Percentiles rank a stretch among this genome's conserved stretches.
Evolutionary conservation across 2,113 vertebrate genomes (phyloP).

Genomic region (Gnathonemus longibarbis): DNA sequence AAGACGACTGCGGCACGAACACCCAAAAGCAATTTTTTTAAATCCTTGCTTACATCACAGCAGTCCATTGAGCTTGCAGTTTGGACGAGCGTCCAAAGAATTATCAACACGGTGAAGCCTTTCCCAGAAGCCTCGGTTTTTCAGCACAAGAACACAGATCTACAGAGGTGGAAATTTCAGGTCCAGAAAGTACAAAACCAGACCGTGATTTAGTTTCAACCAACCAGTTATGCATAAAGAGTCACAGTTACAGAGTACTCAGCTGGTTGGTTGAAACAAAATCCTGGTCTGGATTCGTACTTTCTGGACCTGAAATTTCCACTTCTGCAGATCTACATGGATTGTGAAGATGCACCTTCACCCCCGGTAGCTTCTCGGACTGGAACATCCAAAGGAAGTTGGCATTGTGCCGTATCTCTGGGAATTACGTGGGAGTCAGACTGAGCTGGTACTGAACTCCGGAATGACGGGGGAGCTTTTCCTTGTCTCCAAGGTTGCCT

Average conservation of each 20-base stretch:
- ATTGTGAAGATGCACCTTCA: neutral
- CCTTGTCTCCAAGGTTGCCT: neutral
- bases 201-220: too few relatives aligned
- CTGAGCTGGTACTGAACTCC: neutral
- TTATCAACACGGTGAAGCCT: neutral
- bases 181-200: too few relatives aligned
- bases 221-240: too few relatives aligned
- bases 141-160: neutral
- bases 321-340: neutral
- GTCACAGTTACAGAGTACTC: too few relatives aligned
- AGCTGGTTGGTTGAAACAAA: too few relatives aligned
- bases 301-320: too few relatives aligned
- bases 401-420: neutral
- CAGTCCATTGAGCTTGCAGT: neutral
- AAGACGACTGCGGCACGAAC: neutral
- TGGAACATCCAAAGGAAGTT: neutral
- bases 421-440: neutral
- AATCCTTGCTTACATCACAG: neutral
- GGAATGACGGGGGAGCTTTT: neutral
- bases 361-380: neutral
- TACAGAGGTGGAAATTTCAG: neutral
- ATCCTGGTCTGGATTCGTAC: too few relatives aligned
- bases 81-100: neutral
- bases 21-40: neutral
- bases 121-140: neutral